Conservation (phyloP, 2,113 vertebrate species). For the Naja naja region DNA sequence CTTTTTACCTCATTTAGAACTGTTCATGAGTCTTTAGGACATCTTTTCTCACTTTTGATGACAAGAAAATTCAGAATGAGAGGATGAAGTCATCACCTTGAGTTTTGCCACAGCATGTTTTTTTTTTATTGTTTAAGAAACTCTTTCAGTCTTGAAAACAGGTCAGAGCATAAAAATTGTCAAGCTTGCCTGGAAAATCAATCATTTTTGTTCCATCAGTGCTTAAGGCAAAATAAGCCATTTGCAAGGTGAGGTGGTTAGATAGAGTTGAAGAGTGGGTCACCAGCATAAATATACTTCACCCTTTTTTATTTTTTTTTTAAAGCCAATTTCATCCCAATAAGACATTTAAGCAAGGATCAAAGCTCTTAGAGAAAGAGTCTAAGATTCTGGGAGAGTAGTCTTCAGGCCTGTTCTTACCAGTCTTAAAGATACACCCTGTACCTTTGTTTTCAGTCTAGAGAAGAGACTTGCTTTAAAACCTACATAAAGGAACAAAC, state of each 20-base stretch:
- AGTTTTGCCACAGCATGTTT: not conserved
- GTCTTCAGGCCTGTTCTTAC: not conserved
- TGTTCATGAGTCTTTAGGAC: not conserved
- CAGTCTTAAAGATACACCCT: slow-evolving; percentile 11
- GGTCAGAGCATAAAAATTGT: slow-evolving; percentile 20
- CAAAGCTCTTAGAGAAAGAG: slow-evolving; percentile 4
- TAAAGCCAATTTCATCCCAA: not conserved
- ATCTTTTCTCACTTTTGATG: not conserved
- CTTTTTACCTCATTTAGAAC: not conserved
- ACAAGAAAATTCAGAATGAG: not conserved
- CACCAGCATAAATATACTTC: slow-evolving; percentile 33
- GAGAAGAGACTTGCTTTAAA: slow-evolving; percentile 19
- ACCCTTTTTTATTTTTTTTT: not conserved
- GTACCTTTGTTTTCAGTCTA: not conserved
- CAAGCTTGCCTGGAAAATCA: slow-evolving; percentile 14
- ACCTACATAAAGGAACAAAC: slow-evolving; percentile 2
- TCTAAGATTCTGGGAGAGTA: slow-evolving; percentile 24
- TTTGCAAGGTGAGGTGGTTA: slow-evolving; percentile 34
- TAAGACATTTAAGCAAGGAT: slow-evolving; percentile 28
- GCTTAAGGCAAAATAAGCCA: slow-evolving; percentile 31
- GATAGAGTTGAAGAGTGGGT: slow-evolving; percentile 29
- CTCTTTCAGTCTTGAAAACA: slow-evolving; percentile 28
- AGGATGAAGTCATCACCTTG: slow-evolving; percentile 22
- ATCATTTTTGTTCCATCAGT: slow-evolving; percentile 30
- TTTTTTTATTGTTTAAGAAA: not conserved